Conservation (phyloP, 1,140 invertebrate genomes). For the Drosophila serrata region DNA sequence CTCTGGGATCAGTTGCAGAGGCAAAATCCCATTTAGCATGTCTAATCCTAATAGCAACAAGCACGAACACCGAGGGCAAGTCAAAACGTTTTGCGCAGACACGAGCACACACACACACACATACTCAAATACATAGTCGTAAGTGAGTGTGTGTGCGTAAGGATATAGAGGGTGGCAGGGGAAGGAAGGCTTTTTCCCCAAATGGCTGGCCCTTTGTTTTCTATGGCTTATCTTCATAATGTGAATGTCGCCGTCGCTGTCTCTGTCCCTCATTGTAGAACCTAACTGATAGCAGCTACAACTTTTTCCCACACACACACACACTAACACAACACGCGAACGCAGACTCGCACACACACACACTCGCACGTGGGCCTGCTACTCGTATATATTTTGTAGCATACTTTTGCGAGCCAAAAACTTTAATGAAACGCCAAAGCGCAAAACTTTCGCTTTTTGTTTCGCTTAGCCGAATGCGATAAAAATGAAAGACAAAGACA, state of each 20-base stretch:
- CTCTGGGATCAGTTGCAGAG: slow-evolving; percentile 17
- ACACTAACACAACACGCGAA: slow-evolving; percentile 2
- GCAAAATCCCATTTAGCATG: slow-evolving; percentile 44
- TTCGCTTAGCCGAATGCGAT: slow-evolving; percentile 67
- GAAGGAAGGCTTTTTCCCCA: slow-evolving; percentile 28
- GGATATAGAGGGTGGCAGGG: neutral
- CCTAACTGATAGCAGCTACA: slow-evolving; percentile 75
- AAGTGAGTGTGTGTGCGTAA: neutral
- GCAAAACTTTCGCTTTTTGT: slow-evolving; percentile 74
- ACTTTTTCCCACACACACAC: slow-evolving; percentile 54
- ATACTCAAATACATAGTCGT: neutral
- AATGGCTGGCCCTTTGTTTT: slow-evolving; percentile 69
- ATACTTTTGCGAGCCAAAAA: slow-evolving; percentile 71
- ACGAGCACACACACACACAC: slow-evolving; percentile 8
- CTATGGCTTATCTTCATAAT: slow-evolving; percentile 80
- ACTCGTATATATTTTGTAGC: slow-evolving; percentile 67
- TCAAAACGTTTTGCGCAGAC: slow-evolving; percentile 58
- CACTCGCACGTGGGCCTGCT: slow-evolving; percentile 16
- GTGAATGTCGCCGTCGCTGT: slow-evolving; percentile 70
- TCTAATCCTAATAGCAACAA: slow-evolving; percentile 55
- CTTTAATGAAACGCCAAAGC: slow-evolving; percentile 80
- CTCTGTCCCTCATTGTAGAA: slow-evolving; percentile 50
- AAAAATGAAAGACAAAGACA: slow-evolving; percentile 61
- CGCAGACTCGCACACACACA: slow-evolving; percentile 12
- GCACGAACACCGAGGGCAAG: slow-evolving; percentile 54